These are phyloP conservation scores for Muntiacus reevesi DNA, from an alignment of 2,113 vertebrate species.

Conservation along the genomic window DNA sequence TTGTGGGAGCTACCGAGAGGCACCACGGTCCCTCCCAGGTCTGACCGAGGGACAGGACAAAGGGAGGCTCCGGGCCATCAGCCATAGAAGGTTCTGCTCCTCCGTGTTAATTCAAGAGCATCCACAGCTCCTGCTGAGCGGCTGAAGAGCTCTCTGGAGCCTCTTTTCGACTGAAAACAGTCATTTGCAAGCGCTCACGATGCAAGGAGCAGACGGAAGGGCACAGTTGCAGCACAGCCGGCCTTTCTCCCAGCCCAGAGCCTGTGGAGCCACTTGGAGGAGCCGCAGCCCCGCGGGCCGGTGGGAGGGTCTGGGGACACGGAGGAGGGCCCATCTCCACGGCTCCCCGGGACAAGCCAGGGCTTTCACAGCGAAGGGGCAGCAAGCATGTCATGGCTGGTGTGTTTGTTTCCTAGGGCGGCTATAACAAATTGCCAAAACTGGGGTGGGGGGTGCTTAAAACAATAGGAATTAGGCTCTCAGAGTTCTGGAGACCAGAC, in stretches of 20 bases:
- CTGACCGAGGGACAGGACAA: background rate
- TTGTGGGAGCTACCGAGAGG: background rate
- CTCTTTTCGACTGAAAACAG: slow-evolving; percentile 39
- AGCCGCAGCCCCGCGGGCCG: rapidly evolving
- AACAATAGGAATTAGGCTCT: background rate
- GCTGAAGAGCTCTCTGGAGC: background rate
- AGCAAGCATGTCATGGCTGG: rapidly evolving
- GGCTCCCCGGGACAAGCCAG: background rate
- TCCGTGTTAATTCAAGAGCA: slow-evolving; percentile 11
- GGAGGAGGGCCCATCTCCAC: background rate
- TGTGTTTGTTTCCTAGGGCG: background rate
- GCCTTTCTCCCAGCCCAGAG: background rate
- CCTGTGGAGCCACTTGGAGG: background rate
- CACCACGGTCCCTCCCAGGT: background rate
- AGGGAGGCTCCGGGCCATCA: background rate
- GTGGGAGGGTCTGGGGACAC: rapidly evolving
- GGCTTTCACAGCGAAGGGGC: background rate
- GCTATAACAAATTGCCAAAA: background rate
- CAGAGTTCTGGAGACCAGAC: background rate
- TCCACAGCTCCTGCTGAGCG: background rate
- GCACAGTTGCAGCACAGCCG: background rate
- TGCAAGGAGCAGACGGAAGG: background rate
- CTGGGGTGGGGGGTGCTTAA: background rate
- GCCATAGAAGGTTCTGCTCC: background rate
- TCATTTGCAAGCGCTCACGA: background rate